Conservation (phyloP, 2,888 invertebrate species). For the Aphodius sticticus region DNA sequence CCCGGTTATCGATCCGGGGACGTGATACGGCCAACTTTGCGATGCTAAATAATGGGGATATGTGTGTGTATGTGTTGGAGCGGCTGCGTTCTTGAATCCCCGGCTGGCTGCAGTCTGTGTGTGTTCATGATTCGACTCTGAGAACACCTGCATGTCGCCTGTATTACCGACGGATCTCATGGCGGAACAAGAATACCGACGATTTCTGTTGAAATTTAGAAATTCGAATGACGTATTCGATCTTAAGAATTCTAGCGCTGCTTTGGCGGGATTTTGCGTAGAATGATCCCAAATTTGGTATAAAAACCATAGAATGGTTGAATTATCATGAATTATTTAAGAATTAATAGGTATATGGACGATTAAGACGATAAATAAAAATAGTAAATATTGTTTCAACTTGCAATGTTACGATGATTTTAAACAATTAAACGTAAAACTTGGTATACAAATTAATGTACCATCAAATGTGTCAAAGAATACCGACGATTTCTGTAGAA, state of each 20-base stretch:
- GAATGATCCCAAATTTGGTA: too few species aligned
- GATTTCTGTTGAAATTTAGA: background rate
- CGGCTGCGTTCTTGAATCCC: background rate
- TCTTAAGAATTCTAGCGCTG: background rate
- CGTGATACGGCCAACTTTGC: background rate
- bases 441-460: too few species aligned
- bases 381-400: too few species aligned
- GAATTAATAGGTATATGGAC: too few species aligned
- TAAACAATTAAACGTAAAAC: too few species aligned
- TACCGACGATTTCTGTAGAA: background rate
- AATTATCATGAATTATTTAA: too few species aligned
- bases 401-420: too few species aligned
- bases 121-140: background rate
- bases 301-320: too few species aligned
- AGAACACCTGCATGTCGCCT: conserved; percentile 4
- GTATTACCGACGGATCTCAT: background rate
- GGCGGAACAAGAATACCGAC: background rate
- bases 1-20: background rate
- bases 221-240: background rate
- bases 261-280: background rate
- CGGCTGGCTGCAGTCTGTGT: background rate
- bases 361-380: too few species aligned
- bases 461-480: too few species aligned
- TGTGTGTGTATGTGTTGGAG: background rate
- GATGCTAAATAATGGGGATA: background rate